These are phyloP conservation scores for Premnoplex brunnescens DNA, from an alignment of 2,797 vertebrate genomes.

Conservation along the genomic window DNA sequence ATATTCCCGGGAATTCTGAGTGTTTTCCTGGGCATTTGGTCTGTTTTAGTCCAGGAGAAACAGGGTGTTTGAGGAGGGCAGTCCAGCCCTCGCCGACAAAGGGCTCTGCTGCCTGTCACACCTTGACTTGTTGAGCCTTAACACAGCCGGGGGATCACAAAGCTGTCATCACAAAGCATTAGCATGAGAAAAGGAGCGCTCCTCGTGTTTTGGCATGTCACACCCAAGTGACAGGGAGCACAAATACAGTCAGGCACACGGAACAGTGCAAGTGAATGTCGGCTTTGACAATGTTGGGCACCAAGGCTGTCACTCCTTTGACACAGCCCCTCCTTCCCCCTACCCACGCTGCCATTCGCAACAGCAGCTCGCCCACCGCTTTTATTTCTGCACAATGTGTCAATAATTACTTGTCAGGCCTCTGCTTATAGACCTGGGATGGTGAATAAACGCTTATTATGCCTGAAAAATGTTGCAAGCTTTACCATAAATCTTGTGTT, in stretches of 20 bases:
- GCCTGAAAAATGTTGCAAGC: conserved; percentile 62
- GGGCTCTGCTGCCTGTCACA: conserved; percentile 73
- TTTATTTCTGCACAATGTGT: conserved; percentile 78
- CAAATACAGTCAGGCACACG: conserved; percentile 73
- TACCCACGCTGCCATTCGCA: conserved; percentile 76
- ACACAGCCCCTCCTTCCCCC: conserved; percentile 70
- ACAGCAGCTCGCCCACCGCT: conserved; percentile 74
- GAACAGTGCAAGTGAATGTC: conserved; percentile 72
- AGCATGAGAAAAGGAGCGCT: conserved; percentile 80
- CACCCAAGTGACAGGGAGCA: conserved; percentile 76
- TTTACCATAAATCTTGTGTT: conserved; percentile 58
- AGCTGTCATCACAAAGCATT: conserved; percentile 76
- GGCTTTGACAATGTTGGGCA: conserved; percentile 80
- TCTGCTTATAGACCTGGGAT: conserved; percentile 70
- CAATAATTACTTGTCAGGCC: conserved; percentile 78
- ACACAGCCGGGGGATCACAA: conserved; percentile 43
- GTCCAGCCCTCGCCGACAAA: background rate
- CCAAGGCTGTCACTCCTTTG: conserved; percentile 76
- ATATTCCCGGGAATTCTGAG: background rate
- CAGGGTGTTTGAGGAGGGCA: background rate
- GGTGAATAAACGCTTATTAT: conserved; percentile 70
- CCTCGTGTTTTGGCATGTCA: conserved; percentile 79
- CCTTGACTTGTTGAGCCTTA: conserved; percentile 71
- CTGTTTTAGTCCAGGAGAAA: background rate
- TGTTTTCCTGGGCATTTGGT: background rate